A percentile compares a stretch with the other conserved stretches of the same genome.
phyloP scores from a whole-genome alignment of 2,113 vertebrate genomes.

The Crotophaga sulcirostris region DNA sequence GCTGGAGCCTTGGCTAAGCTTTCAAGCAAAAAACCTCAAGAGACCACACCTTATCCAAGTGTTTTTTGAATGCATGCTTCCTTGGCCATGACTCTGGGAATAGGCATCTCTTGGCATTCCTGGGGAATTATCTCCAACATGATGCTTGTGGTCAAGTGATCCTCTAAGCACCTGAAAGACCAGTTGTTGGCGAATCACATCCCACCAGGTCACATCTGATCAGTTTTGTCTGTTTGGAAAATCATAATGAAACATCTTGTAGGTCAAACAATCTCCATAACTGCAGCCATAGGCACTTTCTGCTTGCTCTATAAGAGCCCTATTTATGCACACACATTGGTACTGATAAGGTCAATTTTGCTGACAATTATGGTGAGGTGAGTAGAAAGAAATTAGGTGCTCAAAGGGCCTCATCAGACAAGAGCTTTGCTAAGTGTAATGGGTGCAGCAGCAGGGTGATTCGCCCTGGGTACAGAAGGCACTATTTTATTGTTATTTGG shows the following conservation, averaged over 20 bases:
- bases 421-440: background rate
- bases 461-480: background rate
- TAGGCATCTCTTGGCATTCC: background rate
- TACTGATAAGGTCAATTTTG: background rate
- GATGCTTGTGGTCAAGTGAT: background rate
- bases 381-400: background rate
- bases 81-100: background rate
- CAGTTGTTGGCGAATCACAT: background rate
- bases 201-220: background rate
- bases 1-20: background rate
- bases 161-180: background rate
- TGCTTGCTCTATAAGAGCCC: background rate
- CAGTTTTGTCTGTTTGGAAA: background rate
- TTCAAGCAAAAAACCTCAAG: background rate
- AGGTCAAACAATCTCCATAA: background rate
- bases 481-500: background rate
- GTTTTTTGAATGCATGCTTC: background rate
- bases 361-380: background rate
- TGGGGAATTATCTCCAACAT: background rate
- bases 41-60: background rate
- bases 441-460: background rate
- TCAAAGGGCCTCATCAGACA: background rate
- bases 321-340: background rate
- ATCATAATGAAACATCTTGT: background rate
- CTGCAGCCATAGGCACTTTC: background rate